Percentiles rank a stretch among this genome's conserved stretches.
phyloP scores from a whole-genome alignment of 2,888 invertebrate genomes.

The Trichogramma dendrolimi region DNA sequence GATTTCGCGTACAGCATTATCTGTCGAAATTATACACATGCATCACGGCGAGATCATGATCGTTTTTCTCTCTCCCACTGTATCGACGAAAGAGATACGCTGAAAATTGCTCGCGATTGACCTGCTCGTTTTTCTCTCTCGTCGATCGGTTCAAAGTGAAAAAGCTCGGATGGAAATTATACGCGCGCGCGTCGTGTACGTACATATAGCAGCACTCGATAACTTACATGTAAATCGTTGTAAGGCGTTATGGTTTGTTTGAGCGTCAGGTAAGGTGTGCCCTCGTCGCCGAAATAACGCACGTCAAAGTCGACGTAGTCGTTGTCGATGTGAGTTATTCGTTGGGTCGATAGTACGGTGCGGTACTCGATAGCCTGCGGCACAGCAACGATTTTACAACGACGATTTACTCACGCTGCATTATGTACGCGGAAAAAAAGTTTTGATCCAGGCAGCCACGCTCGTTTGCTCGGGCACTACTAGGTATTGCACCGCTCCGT shows the following conservation, averaged over 20 bases:
- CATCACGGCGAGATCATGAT: slow-evolving; percentile 13
- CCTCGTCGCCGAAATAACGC: slow-evolving; percentile 28
- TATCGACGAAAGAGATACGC: too few species aligned
- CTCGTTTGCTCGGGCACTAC: too few species aligned
- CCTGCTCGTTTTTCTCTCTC: too few species aligned
- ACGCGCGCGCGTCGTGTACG: too few species aligned
- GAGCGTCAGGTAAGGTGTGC: slow-evolving; percentile 30
- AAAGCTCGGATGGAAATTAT: too few species aligned
- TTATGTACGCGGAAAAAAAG: background rate
- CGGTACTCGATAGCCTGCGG: slow-evolving; percentile 26
- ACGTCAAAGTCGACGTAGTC: slow-evolving; percentile 28
- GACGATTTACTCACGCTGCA: background rate
- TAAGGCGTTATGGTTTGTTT: slow-evolving; percentile 29
- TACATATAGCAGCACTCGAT: background rate
- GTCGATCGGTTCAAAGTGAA: too few species aligned
- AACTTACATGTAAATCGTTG: slow-evolving; percentile 31
- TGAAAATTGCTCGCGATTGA: too few species aligned
- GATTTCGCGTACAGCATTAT: slow-evolving; percentile 26
- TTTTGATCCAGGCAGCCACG: background rate
- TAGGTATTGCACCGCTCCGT: too few species aligned
- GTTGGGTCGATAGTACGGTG: slow-evolving; percentile 24
- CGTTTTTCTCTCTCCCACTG: too few species aligned
- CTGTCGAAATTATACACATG: slow-evolving; percentile 26
- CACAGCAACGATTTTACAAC: background rate
- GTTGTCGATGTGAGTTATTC: slow-evolving; percentile 31